Conservation (phyloP, 2,888 invertebrate genomes). For the Synergus japonicus region DNA sequence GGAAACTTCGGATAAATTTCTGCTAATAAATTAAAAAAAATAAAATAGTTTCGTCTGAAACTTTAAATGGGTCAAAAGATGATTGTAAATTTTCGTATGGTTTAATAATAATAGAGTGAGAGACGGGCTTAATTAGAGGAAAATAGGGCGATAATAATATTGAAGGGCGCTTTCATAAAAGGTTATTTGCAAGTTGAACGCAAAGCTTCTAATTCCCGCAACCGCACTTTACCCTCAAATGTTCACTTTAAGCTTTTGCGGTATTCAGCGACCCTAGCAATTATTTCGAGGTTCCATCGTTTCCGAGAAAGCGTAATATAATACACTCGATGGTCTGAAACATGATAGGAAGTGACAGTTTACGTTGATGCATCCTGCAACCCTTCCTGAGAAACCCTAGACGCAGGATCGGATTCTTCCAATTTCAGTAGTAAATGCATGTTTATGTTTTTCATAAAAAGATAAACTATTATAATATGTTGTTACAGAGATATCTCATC, state of each 20-base stretch:
- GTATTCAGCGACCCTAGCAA: constrained; percentile 34
- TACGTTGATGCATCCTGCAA: constrained; percentile 29
- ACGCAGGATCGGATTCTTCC: constrained; percentile 10
- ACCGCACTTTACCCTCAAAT: constrained; percentile 28
- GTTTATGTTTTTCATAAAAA: too few species aligned
- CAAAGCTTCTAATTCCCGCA: constrained; percentile 33
- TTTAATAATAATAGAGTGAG: neutral
- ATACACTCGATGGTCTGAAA: constrained; percentile 34
- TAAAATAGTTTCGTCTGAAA: too few species aligned
- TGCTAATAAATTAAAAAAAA: too few species aligned
- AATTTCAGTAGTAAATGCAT: neutral
- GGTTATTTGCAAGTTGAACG: constrained; percentile 15
- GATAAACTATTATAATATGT: too few species aligned
- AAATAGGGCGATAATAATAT: neutral
- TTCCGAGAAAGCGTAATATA: constrained; percentile 28
- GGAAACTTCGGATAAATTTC: too few species aligned
- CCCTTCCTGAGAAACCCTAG: constrained; percentile 23
- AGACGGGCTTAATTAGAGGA: neutral
- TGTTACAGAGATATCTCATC: too few species aligned
- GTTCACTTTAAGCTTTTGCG: constrained; percentile 35
- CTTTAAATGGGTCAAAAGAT: neutral
- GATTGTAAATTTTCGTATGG: neutral
- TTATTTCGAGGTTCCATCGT: constrained; percentile 37
- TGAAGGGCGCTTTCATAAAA: neutral
- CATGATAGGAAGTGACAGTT: constrained; percentile 34